Base-by-base conservation (phyloP, 2,888 invertebrate genomes). In the Luffia ferchaultella region DNA sequence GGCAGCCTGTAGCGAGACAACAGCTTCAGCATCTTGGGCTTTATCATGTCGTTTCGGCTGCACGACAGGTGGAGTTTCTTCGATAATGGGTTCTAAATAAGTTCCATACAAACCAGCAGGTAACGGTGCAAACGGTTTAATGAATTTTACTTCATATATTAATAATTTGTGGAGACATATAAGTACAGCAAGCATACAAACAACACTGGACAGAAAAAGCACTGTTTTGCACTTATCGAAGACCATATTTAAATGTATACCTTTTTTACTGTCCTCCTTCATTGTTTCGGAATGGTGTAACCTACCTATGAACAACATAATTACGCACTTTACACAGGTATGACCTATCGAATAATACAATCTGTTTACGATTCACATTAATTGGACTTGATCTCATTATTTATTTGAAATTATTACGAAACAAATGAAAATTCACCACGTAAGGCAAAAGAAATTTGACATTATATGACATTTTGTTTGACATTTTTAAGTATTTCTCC, bases 1-100 rank as follows among this genome's bases (percentile, higher is more conserved):
- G 0, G 96, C 97, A 45, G 95, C 88, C 58, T 93, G 90, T 50
- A 97, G 70, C 0, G 95, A 92, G 42, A 91, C 90, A n/a, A 94
- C 82, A 0, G 96, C 95, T 79, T 97, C 97, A 0, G 82, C 73
- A 56, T 83, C 76, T 16, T 71, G 60, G 15, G 71, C 72, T 48
- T 60, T 67, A 49, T 80, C 75, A 1, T 58, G n/a, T 2, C 16
- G 48, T 54, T 62, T 72, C 1, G 61, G 55, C 16, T 59, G 48
- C 3, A 61, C 63, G 18, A 63, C 55, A 1, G 63, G 60, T 16
- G 30, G 2, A 40, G 60, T 60, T n/a, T 70, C 66, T 5, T 71
- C 70, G 0, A 62, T 58, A 42, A 78, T 64, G 15, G 73, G 62
- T 53, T 77, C 78, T 50, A 82, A 63, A 54, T 77, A 72, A 50